A percentile compares a stretch with the other conserved stretches of the same genome.
Conservation (phyloP, 2,797 vertebrate species). For the Hydrolagus colliei region DNA sequence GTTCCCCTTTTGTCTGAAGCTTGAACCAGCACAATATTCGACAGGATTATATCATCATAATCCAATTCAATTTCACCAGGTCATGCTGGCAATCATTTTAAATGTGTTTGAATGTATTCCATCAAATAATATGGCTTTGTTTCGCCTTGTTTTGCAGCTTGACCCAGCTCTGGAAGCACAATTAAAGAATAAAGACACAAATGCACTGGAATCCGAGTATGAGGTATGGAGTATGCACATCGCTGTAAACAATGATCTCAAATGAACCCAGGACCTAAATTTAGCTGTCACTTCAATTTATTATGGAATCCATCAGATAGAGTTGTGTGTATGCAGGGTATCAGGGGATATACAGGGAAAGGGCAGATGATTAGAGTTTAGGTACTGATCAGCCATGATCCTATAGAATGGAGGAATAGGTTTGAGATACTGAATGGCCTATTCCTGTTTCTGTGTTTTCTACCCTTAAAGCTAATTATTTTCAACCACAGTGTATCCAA, state of each 20-base stretch:
- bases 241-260: neutral
- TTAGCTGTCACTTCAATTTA: too few species aligned
- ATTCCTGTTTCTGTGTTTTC: too few species aligned
- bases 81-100: neutral
- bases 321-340: too few species aligned
- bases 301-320: too few species aligned
- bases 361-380: too few species aligned
- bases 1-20: neutral
- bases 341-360: too few species aligned
- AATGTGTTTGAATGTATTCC: neutral
- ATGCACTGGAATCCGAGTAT: slow-evolving; percentile 79
- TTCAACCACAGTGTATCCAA: too few species aligned
- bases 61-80: neutral
- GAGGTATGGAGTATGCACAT: slow-evolving; percentile 56
- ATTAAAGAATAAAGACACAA: slow-evolving; percentile 54
- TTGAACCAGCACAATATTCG: neutral
- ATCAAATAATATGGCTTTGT: neutral
- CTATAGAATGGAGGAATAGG: too few species aligned
- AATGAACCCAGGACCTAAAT: too few species aligned
- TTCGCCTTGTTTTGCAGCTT: slow-evolving; percentile 54
- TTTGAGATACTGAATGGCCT: too few species aligned
- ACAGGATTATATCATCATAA: neutral
- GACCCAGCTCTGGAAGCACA: slow-evolving; percentile 79
- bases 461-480: too few species aligned
- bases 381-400: too few species aligned